Conservation (phyloP, 2,888 invertebrate species). For the Caenorhabditis panamensis region DNA sequence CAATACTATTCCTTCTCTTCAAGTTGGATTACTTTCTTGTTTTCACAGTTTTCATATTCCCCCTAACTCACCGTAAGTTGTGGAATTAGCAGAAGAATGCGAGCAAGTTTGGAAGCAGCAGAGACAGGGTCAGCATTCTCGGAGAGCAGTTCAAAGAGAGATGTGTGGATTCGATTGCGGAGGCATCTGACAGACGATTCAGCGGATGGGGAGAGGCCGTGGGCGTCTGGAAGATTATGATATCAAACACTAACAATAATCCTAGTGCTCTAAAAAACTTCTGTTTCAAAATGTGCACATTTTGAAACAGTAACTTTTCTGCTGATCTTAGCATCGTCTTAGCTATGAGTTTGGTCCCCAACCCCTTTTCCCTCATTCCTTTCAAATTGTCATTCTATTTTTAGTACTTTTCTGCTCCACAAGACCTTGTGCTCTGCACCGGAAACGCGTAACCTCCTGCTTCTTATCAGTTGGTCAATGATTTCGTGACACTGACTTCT, state of each 20-base stretch:
- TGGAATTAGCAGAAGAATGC: slow-evolving; percentile 75
- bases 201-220: slow-evolving; percentile 66
- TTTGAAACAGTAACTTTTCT: neutral
- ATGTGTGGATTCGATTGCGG: slow-evolving; percentile 71
- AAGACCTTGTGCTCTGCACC: slow-evolving; percentile 22
- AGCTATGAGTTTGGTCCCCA: no score
- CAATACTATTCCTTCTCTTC: no score
- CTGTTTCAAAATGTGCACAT: neutral
- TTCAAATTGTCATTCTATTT: neutral
- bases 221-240: slow-evolving; percentile 57
- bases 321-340: no score
- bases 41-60: no score
- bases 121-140: slow-evolving; percentile 46
- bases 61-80: slow-evolving; percentile 70
- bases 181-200: slow-evolving; percentile 67
- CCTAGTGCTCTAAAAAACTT: no score
- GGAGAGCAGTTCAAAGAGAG: slow-evolving; percentile 70
- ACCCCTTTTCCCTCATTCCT: neutral
- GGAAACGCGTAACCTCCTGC: slow-evolving; percentile 36
- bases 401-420: neutral
- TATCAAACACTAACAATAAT: no score
- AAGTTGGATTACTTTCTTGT: no score
- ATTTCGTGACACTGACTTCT: neutral
- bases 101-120: slow-evolving; percentile 74
- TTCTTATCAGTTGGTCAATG: neutral